Base-by-base conservation (phyloP, 2,113 vertebrate genomes). In the Psittacus erithacus region DNA sequence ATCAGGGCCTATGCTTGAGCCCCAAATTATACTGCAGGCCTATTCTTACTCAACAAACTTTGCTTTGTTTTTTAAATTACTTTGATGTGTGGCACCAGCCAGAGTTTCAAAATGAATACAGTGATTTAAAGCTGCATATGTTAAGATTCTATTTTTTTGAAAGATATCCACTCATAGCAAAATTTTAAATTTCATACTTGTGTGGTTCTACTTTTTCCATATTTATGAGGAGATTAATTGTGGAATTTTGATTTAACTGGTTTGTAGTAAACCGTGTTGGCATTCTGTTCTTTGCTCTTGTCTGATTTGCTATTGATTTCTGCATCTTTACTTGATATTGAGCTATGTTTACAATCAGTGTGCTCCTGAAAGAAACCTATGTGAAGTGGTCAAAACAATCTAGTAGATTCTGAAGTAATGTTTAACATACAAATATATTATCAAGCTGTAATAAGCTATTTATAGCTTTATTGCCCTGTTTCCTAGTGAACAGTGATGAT, bases 21-120 rank as follows among this genome's bases (percentile, higher is more conserved):
- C 49, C 92, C 52, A 64, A 86, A 86, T 94, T 81, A 81, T 52
- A n/a, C 65, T 88, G 57, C 29, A 86, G 86, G 60, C 35, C 52
- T 95, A 29, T 92, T 93, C 82, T 90, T 88, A 88, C 50, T 80
- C 88, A 96, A 59, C 65, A 49, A 77, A 88, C 86, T 90, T 90
- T 77, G 43, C 70, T 94, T 91, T 82, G n/a, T 76, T 82, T 94
- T 95, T 91, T 53, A 53, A 81, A 90, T 92, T 71, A 82, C 87
- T 96, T 86, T 74, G 84, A 68, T 67, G 43, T 93, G 39, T 90
- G 94, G 64, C 64, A 81, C 82, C 64, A 93, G 90, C 71, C 39
- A 46, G 76, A 90, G 81, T 93, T 88, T 95, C 69, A 75, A 82
- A 95, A 91, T 68, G 17, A 95, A 83, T 91, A 50, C 43, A 38